Conservation (phyloP, 2,888 invertebrate genomes). For the Tetragonisca angustula region DNA sequence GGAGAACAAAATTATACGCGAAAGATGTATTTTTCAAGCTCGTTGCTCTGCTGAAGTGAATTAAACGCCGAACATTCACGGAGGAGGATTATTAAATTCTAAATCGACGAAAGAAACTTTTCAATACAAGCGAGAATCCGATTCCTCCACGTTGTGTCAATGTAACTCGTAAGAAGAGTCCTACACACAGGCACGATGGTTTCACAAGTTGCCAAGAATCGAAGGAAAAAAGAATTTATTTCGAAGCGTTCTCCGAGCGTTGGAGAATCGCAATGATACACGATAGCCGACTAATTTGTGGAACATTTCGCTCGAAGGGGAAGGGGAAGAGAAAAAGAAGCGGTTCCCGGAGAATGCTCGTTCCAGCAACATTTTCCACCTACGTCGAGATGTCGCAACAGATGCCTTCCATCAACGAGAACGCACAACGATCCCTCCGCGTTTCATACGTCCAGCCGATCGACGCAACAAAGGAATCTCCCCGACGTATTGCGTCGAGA, state of each 20-base stretch:
- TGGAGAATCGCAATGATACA: neutral
- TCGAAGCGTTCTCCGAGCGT: neutral
- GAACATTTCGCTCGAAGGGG: neutral
- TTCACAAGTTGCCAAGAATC: neutral
- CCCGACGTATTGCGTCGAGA: slow-evolving; percentile 58
- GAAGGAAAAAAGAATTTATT: neutral
- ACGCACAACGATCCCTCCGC: slow-evolving; percentile 38
- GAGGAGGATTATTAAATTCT: no score
- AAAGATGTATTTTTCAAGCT: no score
- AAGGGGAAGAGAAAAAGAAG: neutral
- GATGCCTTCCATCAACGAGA: slow-evolving; percentile 34
- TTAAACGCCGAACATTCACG: no score
- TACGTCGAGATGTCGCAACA: slow-evolving; percentile 49
- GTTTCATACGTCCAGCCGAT: slow-evolving; percentile 46
- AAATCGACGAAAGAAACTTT: no score
- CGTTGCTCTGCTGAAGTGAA: no score
- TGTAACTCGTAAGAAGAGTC: neutral
- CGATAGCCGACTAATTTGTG: slow-evolving; percentile 5
- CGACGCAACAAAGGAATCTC: slow-evolving; percentile 57
- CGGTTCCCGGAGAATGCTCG: neutral
- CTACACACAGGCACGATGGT: neutral
- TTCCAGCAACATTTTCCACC: slow-evolving; percentile 48
- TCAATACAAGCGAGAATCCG: neutral
- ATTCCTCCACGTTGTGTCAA: neutral
- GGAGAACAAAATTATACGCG: no score